Evolutionary conservation across 2,113 vertebrate genomes (phyloP).

Genomic region (Fukomys damarensis): DNA sequence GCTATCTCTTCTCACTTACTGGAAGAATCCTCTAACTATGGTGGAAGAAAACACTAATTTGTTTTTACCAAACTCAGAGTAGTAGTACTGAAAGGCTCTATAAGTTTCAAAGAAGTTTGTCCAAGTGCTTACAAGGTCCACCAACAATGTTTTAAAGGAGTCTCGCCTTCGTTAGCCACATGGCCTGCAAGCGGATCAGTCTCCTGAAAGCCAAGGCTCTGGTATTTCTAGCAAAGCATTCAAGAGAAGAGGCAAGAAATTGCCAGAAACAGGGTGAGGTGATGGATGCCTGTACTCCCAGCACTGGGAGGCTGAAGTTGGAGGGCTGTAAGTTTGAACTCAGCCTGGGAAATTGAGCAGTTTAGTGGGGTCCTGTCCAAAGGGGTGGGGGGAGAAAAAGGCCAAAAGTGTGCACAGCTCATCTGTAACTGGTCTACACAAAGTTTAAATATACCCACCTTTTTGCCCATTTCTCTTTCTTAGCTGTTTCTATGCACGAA

Average conservation of each 20-base stretch:
- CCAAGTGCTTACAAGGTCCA: neutral
- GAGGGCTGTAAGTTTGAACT: neutral
- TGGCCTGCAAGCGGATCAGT: neutral
- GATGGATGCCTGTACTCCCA: neutral
- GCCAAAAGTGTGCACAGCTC: neutral
- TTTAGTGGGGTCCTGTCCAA: neutral
- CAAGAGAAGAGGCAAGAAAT: neutral
- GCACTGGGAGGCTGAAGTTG: neutral
- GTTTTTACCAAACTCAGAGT: slow-evolving; percentile 26
- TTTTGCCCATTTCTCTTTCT: neutral
- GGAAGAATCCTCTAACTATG: neutral
- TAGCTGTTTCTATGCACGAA: neutral
- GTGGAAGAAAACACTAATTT: slow-evolving; percentile 1
- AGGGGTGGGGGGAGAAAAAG: neutral
- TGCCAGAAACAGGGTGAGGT: neutral
- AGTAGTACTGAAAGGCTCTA: neutral
- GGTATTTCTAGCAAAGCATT: neutral
- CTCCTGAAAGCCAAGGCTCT: neutral
- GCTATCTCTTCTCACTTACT: neutral
- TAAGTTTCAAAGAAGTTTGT: neutral
- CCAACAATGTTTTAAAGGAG: neutral
- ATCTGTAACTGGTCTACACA: neutral
- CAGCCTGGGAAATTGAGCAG: neutral
- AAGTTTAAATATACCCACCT: neutral
- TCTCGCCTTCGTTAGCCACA: neutral